Base-by-base conservation (phyloP, 2,113 vertebrate genomes). In the Pogona vitticeps region DNA sequence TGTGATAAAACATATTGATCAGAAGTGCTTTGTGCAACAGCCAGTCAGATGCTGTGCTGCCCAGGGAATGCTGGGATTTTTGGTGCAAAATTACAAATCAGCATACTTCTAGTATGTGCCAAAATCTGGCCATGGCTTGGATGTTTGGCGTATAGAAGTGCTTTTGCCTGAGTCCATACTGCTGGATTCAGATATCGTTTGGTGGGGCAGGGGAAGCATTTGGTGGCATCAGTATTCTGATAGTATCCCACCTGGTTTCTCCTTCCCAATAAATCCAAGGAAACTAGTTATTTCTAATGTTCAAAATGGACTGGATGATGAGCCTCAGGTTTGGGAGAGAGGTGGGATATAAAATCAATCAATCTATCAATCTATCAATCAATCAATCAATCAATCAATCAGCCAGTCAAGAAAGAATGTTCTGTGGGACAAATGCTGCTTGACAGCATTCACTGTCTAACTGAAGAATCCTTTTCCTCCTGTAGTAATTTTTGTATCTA, bases 401-500 rank as follows among this genome's bases (percentile, higher is more conserved):
- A 76, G 79, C 90, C 91, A 76, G 38, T 26, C 79, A 80, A 79
- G n/a, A 81, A 82, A 76, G 79, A 84, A 72, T 86, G 76, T 67
- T 80, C 85, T 90, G 73, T 15, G 21, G 10, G 70, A 76, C 90
- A 89, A 72, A 92, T 71, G 38, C 84, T 93, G 83, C 83, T 85
- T n/a, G 70, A 93, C 46, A 70, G 68, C 90, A 91, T 65, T 85
- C 65, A 88, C 77, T 59, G 79, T 58, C 86, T 80, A 85, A 80
- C 28, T 33, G 36, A 86, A 88, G 88, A 92, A 77, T 21, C 33
- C 65, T 92, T 91, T 68, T 90, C 76, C 58, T 86, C 86, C 33
- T 71, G 58, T 10, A 80, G 56, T 61, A 81, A 82, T 88, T 90
- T 91, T 90, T 80, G 78, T 56, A 90, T 91, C 91, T 87, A 75